Evolutionary conservation across 2,113 vertebrate genomes (phyloP).

Genomic region (Cyprinodon brontotheroides): DNA sequence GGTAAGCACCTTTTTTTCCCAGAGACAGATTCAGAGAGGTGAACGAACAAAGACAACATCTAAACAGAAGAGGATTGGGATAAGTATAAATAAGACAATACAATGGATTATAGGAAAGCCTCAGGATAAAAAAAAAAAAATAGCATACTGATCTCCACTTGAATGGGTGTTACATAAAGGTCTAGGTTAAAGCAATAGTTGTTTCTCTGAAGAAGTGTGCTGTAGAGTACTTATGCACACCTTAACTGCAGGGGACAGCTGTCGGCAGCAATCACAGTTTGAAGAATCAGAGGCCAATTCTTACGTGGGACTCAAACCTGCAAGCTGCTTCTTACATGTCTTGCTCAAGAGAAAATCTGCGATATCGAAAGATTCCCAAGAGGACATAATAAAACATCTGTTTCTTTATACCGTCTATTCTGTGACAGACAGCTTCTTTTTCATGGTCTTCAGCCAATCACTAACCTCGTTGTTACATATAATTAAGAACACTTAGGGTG

Average conservation of each 20-base stretch:
- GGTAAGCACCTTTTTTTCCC: constrained; percentile 32
- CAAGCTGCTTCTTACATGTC: neutral
- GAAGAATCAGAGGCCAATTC: neutral
- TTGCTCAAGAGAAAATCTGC: neutral
- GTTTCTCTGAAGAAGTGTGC: constrained; percentile 10
- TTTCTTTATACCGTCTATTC: neutral
- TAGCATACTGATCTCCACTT: constrained; percentile 3
- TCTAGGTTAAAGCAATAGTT: constrained; percentile 43
- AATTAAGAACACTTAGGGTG: neutral
- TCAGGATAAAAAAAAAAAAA: neutral
- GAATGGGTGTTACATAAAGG: constrained; percentile 16
- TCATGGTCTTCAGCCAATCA: neutral
- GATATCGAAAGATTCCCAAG: neutral
- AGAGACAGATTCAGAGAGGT: constrained; percentile 1
- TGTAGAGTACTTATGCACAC: neutral
- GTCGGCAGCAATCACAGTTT: neutral
- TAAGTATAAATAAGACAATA: constrained; percentile 6
- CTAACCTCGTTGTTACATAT: neutral
- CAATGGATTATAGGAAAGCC: constrained; percentile 17
- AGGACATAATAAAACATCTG: neutral
- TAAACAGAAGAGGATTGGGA: constrained; percentile 1
- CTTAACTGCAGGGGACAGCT: neutral
- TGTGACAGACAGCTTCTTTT: no score
- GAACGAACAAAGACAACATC: constrained; percentile 21
- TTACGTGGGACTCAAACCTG: neutral